Evolutionary conservation across 2,888 invertebrate genomes (phyloP).

Genomic region (Chouioia cunea): DNA sequence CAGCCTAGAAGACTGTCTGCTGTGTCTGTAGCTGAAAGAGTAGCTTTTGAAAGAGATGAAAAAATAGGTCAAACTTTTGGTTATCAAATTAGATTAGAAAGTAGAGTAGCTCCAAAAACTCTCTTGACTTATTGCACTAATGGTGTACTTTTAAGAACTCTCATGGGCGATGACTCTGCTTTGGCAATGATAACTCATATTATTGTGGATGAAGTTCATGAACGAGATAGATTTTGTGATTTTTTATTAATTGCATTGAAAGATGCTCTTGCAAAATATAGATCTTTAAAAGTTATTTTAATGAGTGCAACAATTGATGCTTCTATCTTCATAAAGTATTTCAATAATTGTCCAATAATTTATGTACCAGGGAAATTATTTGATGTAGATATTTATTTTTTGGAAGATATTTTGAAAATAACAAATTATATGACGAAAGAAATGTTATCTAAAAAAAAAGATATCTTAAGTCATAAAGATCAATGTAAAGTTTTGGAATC

Average conservation of each 20-base stretch:
- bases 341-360: slow-evolving; percentile 83
- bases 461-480: slow-evolving; percentile 63
- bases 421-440: slow-evolving; percentile 72
- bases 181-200: slow-evolving; percentile 85
- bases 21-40: slow-evolving; percentile 89
- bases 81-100: slow-evolving; percentile 93
- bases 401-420: slow-evolving; percentile 83
- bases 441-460: slow-evolving; percentile 67
- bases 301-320: slow-evolving; percentile 97
- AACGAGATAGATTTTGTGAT: slow-evolving; percentile 92
- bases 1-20: slow-evolving; percentile 94
- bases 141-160: slow-evolving; percentile 87
- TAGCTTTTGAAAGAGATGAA: slow-evolving; percentile 81
- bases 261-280: slow-evolving; percentile 78
- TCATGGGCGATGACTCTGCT: slow-evolving; percentile 84
- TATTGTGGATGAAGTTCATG: slow-evolving; percentile 95
- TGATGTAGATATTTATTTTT: slow-evolving; percentile 81
- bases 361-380: slow-evolving; percentile 82
- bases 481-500: slow-evolving; percentile 65
- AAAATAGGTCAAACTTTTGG: slow-evolving; percentile 81
- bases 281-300: slow-evolving; percentile 84
- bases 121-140: slow-evolving; percentile 92
- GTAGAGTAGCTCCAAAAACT: slow-evolving; percentile 83
- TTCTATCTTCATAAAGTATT: slow-evolving; percentile 85
- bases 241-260: slow-evolving; percentile 89